Percentiles rank a stretch among this genome's conserved stretches.
These are phyloP conservation scores for Physella acuta DNA, from an alignment of 1,140 invertebrate genomes.

Conservation along the genomic window DNA sequence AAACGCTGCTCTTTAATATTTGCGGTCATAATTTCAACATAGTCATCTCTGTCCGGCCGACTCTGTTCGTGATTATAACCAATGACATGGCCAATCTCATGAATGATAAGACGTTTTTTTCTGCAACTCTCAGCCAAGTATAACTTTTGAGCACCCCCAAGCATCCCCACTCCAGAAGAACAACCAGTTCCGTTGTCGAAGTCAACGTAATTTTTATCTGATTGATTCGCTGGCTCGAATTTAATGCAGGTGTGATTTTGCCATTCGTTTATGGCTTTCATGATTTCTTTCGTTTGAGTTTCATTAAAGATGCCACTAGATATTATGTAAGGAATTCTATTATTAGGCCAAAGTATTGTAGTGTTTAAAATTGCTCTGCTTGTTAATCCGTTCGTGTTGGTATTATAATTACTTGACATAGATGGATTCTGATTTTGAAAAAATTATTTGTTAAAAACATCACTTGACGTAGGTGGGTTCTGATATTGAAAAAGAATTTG, in stretches of 20 bases:
- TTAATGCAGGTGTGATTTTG: slow-evolving; percentile 22
- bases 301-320: not conserved
- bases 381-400: too few species aligned
- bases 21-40: slow-evolving; percentile 46
- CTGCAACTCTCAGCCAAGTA: slow-evolving; percentile 6
- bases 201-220: not conserved
- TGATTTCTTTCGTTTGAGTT: not conserved
- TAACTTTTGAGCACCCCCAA: slow-evolving; percentile 13
- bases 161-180: slow-evolving; percentile 26
- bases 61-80: slow-evolving; percentile 66
- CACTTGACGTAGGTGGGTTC: too few species aligned
- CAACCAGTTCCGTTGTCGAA: slow-evolving; percentile 21
- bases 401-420: too few species aligned
- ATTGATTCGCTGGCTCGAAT: not conserved
- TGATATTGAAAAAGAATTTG: too few species aligned
- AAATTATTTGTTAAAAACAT: too few species aligned
- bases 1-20: slow-evolving; percentile 58
- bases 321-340: slow-evolving; percentile 17
- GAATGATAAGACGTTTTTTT: slow-evolving; percentile 41
- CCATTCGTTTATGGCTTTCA: slow-evolving; percentile 7
- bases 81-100: slow-evolving; percentile 59
- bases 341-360: slow-evolving; percentile 20
- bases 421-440: too few species aligned
- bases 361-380: too few species aligned
- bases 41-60: slow-evolving; percentile 56